Base-by-base conservation (phyloP, 2,888 invertebrate genomes). In the Drosophila anomelani region DNA sequence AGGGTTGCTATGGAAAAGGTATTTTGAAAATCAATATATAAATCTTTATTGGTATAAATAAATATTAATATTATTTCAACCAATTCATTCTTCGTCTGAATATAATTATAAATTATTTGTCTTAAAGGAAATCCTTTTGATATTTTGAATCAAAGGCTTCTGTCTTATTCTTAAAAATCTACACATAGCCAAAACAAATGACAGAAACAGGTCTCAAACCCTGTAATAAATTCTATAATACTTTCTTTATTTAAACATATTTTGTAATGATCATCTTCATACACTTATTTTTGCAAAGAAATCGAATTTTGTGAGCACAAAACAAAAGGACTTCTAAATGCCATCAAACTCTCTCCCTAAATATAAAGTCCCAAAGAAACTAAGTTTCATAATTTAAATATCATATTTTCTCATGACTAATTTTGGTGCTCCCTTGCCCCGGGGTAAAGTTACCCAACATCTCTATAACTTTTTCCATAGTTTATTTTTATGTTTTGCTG, bases 401-500 rank as follows among this genome's bases (percentile, higher is more conserved):
- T 39, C 3, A 49, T 39, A 59, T 49, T 20, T 64, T 64, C 49
- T 39, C 55, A 41, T 38, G 66, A 13, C 20, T 49, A 41, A 43
- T 55, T 67, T 55, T 9, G 12, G 38, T 12, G 20, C 17, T 43
- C 4, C 49, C 29, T 10, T 4, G 17, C 13, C n/a, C 13, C 8
- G 3, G 23, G 10, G 10, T 15, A 38, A 39, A 58, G 39, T 29
- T 39, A 39, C 23, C 20, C 51, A 34, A 56, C 57, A 53, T 44
- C 51, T 44, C 36, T 36, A 34, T 66, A 53, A 39, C 41, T 46
- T 51, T 39, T 69, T 51, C 38, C 53, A 53, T 44, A 66, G 66
- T 66, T 69, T 72, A 72, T 58, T 72, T 68, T 71, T 63, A 73
- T 63, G 63, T 43, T 44, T 23, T 32, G 41, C 41, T 63, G 63